Percentiles rank a stretch among this genome's conserved stretches.
phyloP scores from a whole-genome alignment of 2,888 invertebrate species.

The Notodonta dromedarius region DNA sequence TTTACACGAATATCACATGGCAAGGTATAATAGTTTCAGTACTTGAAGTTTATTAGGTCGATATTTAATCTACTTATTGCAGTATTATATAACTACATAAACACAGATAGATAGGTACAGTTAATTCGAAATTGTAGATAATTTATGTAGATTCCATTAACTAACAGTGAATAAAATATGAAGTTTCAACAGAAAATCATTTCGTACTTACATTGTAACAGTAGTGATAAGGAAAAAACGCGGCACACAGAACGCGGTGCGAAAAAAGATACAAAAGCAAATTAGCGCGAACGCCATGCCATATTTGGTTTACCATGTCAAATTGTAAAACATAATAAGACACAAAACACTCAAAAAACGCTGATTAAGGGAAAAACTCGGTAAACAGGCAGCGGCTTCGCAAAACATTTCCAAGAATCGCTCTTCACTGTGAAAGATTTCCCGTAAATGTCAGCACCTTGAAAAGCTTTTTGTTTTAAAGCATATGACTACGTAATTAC shows the following conservation, averaged over 20 bases:
- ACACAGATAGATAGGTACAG: no score
- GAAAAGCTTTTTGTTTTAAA: neutral
- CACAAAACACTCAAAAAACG: neutral
- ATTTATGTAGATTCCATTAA: no score
- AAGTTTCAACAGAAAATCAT: neutral
- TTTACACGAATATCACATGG: constrained; percentile 62
- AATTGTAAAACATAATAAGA: neutral
- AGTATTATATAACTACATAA: constrained; percentile 2
- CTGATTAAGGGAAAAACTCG: neutral
- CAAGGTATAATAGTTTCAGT: constrained; percentile 48
- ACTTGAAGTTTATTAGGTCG: constrained; percentile 18
- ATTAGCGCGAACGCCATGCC: neutral
- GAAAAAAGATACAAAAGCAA: neutral
- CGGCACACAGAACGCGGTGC: constrained; percentile 6
- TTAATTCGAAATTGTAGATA: no score
- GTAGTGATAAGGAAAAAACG: neutral
- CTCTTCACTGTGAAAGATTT: constrained; percentile 1
- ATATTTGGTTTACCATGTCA: constrained; percentile 2
- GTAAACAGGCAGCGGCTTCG: constrained; percentile 10
- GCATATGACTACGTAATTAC: neutral
- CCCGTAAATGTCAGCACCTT: neutral
- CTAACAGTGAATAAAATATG: neutral
- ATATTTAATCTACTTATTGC: constrained; percentile 9
- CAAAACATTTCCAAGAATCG: constrained; percentile 6
- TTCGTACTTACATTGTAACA: neutral